Evolutionary conservation across 2,113 vertebrate species (phyloP), one percentile per base, ranked within the genome.

Genomic region (Vidua chalybeata): DNA sequence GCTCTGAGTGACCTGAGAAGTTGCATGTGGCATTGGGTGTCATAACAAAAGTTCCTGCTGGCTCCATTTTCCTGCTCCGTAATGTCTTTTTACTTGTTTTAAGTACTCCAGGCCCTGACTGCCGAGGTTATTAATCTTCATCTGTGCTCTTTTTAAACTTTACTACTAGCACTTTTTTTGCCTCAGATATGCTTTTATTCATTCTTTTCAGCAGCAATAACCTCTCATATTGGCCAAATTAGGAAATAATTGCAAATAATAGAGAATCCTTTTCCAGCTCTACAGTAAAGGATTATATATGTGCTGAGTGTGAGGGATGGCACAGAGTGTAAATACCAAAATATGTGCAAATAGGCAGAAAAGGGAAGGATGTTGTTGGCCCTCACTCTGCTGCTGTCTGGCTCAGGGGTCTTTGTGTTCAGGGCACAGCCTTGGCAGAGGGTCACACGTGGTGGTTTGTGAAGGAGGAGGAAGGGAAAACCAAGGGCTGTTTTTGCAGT

Each of bases 171-270:
- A 90, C 96, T 97, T 96, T 94, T 90, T 95, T 97, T 93, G 54
- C 81, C 94, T 93, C 93, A 93, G 83, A 96, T 97, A 91, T 80
- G 72, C 87, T 97, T 97, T 97, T 97, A 97, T 97, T 97, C 93
- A 95, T 96, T 96, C 94, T 94, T 95, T 87, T 91, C 96, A 95
- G 95, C 95, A 96, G 94, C 96, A 96, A 94, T 94, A 97, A 95
- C 93, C 92, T 95, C 97, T 89, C 84, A 94, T 97, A 97, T 95
- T 93, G 97, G 93, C 90, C 80, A 97, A 95, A 98, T 96, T 97
- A 95, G 90, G 87, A 96, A 96, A 97, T 96, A 97, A 97, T 96
- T 97, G 81, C 94, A 97, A 97, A 95, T 97, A 84, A 94, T 91
- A 97, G 96, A 94, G 91, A 95, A 94, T 90, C 84, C 68, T 85